Conservation (phyloP, 2,113 vertebrate genomes). For the Lampris megalopsis region DNA sequence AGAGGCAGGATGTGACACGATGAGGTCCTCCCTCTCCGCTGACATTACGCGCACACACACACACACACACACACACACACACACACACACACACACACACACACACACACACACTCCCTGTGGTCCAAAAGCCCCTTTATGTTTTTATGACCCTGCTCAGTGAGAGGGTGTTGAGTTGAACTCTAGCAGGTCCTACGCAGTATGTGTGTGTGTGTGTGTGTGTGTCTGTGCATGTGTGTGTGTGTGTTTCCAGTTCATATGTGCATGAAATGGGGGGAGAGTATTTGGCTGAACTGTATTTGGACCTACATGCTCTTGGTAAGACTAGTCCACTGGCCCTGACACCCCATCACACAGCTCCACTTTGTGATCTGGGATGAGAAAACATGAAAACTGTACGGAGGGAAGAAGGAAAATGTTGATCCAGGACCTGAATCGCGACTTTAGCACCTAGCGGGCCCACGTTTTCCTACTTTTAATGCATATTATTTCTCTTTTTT, state of each 20-base stretch:
- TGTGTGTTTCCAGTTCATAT: neutral
- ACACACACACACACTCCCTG: constrained; percentile 11
- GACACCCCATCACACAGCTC: too few relatives aligned
- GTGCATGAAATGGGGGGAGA: neutral
- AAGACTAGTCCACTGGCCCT: too few relatives aligned
- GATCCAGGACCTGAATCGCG: too few relatives aligned
- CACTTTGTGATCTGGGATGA: too few relatives aligned
- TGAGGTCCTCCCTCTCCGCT: constrained; percentile 69
- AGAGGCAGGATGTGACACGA: constrained; percentile 76
- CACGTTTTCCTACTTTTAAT: too few relatives aligned
- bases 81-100: constrained; percentile 7
- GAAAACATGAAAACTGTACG: too few relatives aligned
- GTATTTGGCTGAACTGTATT: too few relatives aligned
- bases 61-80: constrained; percentile 36
- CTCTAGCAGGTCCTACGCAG: constrained; percentile 52
- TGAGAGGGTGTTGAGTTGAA: constrained; percentile 59
- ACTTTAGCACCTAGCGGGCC: too few relatives aligned
- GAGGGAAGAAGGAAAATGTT: too few relatives aligned
- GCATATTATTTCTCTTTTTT: too few relatives aligned
- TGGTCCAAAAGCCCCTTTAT: constrained; percentile 59
- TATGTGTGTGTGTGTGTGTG: constrained; percentile 23
- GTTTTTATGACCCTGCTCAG: constrained; percentile 63
- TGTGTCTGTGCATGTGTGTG: constrained; percentile 1
- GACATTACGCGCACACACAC: constrained; percentile 52
- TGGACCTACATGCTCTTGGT: too few relatives aligned